A percentile compares a stretch with the other conserved stretches of the same genome.
Evolutionary conservation across 37 sponge, comb jelly and placozoan species (phyloP).

Genomic region (Agelas oroides): DNA sequence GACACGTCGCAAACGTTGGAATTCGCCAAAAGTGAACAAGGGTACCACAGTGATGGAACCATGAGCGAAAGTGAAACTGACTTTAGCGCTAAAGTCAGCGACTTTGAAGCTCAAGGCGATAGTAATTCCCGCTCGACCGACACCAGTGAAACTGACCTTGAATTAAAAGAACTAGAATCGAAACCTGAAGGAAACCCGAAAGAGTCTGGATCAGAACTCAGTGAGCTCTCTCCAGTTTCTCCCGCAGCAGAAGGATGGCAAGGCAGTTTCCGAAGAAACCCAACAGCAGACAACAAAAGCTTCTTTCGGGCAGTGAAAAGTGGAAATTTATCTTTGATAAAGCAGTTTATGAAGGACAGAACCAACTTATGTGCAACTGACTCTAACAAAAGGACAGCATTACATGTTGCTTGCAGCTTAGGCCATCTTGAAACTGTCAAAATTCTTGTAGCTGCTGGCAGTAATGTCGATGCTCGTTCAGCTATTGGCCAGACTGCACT

Average conservation of each 20-base stretch:
- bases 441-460: constrained; percentile 54
- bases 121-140: not conserved
- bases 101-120: not conserved
- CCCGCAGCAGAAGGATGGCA: too few species aligned
- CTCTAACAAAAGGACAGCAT: constrained; percentile 36
- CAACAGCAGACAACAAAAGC: not conserved
- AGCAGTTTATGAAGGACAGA: not conserved
- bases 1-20: too few species aligned
- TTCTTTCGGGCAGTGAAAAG: constrained; percentile 9
- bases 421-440: constrained; percentile 55
- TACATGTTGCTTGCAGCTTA: constrained; percentile 70
- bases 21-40: too few species aligned
- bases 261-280: too few species aligned
- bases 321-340: constrained; percentile 26
- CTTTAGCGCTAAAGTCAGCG: constrained; percentile 39
- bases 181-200: too few species aligned
- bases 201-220: too few species aligned
- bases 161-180: not conserved
- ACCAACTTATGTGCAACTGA: constrained; percentile 14
- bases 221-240: too few species aligned
- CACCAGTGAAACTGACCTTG: not conserved
- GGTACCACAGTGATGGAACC: too few species aligned
- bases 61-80: constrained; percentile 2
- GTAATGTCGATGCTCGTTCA: constrained; percentile 47
- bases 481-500: constrained; percentile 63